A percentile compares a stretch with the other conserved stretches of the same genome.
Conservation (phyloP, 2,888 invertebrate genomes). For the Ypsolopha scabrella region DNA sequence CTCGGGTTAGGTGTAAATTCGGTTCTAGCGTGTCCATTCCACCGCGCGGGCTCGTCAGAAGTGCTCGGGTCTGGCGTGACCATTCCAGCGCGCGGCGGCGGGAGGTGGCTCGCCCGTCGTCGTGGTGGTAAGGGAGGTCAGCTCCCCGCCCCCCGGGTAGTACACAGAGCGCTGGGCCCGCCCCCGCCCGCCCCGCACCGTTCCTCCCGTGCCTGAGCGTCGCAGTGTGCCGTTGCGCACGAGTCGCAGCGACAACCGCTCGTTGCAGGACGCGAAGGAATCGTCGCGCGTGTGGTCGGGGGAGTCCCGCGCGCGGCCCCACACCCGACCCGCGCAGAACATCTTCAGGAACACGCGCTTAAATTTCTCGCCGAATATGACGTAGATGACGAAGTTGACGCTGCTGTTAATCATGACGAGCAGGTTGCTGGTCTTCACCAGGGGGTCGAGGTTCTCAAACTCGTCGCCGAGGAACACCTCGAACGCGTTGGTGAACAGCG, state of each 20-base stretch:
- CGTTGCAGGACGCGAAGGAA: conserved; percentile 84
- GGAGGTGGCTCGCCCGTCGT: conserved; percentile 18
- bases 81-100: conserved; percentile 16
- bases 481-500: conserved; percentile 86
- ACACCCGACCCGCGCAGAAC: conserved; percentile 76
- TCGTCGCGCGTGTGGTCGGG: conserved; percentile 81
- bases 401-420: conserved; percentile 97
- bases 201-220: conserved; percentile 20
- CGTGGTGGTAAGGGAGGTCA: conserved; percentile 43
- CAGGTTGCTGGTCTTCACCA: conserved; percentile 88
- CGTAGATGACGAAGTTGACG: conserved; percentile 97
- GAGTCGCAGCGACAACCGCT: conserved; percentile 77
- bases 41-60: neutral
- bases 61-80: conserved; percentile 10
- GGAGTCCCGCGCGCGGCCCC: conserved; percentile 72
- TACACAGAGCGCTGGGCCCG: conserved; percentile 15
- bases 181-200: conserved; percentile 19
- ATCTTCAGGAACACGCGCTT: conserved; percentile 85
- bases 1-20: too few species aligned
- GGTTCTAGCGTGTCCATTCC: too few species aligned
- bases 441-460: conserved; percentile 66
- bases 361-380: conserved; percentile 97
- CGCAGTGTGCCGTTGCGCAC: conserved; percentile 53
- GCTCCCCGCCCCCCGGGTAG: conserved; percentile 22
- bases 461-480: conserved; percentile 76